phyloP scores from a whole-genome alignment of 2,888 invertebrate species.

The Patella pellucida region DNA sequence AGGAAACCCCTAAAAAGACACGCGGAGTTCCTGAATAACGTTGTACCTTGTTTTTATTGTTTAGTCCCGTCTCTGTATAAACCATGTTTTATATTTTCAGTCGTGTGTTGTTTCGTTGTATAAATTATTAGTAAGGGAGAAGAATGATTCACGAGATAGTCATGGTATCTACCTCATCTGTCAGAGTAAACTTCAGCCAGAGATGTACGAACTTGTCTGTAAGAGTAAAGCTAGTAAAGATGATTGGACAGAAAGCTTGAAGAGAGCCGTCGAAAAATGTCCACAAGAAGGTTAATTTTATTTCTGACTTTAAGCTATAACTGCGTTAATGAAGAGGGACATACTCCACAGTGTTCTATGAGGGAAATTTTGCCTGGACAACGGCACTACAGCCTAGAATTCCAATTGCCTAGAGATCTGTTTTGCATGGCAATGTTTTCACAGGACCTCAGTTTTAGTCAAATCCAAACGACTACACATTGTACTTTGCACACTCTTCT shows the following conservation, averaged over 20 bases:
- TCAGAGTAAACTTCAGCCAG: constrained; percentile 89
- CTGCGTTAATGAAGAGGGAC: too few relatives aligned
- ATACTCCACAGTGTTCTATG: too few relatives aligned
- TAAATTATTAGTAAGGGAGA: constrained; percentile 91
- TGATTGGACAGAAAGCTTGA: constrained; percentile 89
- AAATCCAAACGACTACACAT: too few relatives aligned
- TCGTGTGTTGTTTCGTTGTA: constrained; percentile 93
- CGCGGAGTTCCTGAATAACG: too few relatives aligned
- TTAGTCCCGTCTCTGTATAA: neutral
- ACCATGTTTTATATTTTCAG: constrained; percentile 72
- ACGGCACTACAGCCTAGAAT: too few relatives aligned
- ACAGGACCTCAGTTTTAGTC: too few relatives aligned
- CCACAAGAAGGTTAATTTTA: constrained; percentile 75
- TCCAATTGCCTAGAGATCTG: too few relatives aligned
- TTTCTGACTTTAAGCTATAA: neutral
- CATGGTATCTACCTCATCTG: constrained; percentile 93
- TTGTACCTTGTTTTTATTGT: neutral
- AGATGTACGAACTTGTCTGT: constrained; percentile 94
- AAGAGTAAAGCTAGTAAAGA: constrained; percentile 91
- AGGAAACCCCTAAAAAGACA: too few relatives aligned
- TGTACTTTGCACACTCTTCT: too few relatives aligned
- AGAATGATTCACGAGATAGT: constrained; percentile 87
- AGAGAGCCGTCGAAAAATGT: constrained; percentile 86
- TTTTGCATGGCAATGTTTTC: too few relatives aligned
- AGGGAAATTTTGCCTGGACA: too few relatives aligned